phyloP scores from a whole-genome alignment of 2,888 invertebrate species.

The Acleris holmiana region DNA sequence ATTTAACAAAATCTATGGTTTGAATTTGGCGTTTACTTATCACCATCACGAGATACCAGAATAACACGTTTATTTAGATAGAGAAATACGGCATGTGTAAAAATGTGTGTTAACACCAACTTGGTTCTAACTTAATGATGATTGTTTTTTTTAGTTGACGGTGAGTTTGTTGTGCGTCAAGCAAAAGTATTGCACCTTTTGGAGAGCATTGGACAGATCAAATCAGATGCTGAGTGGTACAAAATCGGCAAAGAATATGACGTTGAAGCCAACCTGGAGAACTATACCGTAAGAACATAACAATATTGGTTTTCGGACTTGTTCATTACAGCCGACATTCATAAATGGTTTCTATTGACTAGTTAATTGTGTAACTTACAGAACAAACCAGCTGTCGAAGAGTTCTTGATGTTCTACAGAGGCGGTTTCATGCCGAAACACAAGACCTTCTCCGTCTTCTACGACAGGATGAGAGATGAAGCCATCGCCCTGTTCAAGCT shows the following conservation, averaged over 20 bases:
- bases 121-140: not conserved
- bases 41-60: too few relatives aligned
- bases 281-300: conserved; percentile 66
- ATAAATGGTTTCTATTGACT: too few relatives aligned
- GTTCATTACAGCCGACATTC: too few relatives aligned
- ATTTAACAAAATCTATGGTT: too few relatives aligned
- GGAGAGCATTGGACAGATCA: conserved; percentile 56
- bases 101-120: too few relatives aligned
- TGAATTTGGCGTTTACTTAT: too few relatives aligned
- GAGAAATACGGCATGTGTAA: too few relatives aligned
- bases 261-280: conserved; percentile 64
- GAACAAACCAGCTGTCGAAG: conserved; percentile 71
- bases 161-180: conserved; percentile 35
- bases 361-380: conserved; percentile 45
- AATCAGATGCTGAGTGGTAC: conserved; percentile 63
- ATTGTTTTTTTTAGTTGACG: conserved; percentile 44
- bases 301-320: too few relatives aligned
- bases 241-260: conserved; percentile 63
- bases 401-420: conserved; percentile 69
- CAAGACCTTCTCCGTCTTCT: conserved; percentile 79
- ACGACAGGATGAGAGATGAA: conserved; percentile 72
- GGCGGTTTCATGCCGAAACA: conserved; percentile 76
- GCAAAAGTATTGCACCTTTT: conserved; percentile 38
- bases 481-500: conserved; percentile 82
- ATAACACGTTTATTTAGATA: too few relatives aligned